A percentile compares a stretch with the other conserved stretches of the same genome.
These are phyloP conservation scores for Tragelaphus imberbis DNA, from an alignment of 2,113 vertebrate species.

Conservation along the genomic window DNA sequence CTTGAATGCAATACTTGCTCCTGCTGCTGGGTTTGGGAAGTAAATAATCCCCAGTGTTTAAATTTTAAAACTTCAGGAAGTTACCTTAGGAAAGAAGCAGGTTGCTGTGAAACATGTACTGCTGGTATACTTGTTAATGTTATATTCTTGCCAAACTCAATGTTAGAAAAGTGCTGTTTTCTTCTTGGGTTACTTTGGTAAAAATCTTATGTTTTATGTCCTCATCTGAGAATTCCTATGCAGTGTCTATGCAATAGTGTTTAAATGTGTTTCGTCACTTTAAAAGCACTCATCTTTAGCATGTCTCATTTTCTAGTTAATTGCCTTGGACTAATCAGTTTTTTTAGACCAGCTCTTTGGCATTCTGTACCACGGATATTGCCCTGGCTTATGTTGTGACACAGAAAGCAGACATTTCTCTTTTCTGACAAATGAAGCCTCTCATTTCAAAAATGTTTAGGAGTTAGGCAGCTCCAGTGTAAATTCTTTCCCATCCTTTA, in stretches of 20 bases:
- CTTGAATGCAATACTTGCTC: not conserved
- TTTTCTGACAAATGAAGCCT: constrained; percentile 45
- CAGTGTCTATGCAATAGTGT: not conserved
- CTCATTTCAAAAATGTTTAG: constrained; percentile 45
- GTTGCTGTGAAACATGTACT: not conserved
- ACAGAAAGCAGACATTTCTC: constrained; percentile 36
- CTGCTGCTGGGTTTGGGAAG: not conserved
- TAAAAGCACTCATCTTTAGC: constrained; percentile 25
- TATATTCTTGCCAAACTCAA: not conserved
- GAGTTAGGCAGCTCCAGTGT: constrained; percentile 34
- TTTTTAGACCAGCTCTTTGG: constrained; percentile 28
- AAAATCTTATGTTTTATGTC: not conserved
- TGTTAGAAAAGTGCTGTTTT: not conserved
- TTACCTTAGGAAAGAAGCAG: not conserved
- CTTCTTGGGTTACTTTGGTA: not conserved
- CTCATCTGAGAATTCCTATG: not conserved
- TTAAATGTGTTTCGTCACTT: constrained; percentile 16
- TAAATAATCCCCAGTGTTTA: not conserved
- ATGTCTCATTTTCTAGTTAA: constrained; percentile 53
- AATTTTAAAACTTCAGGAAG: not conserved
- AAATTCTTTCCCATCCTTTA: constrained; percentile 34
- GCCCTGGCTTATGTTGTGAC: constrained; percentile 31
- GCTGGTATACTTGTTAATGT: not conserved
- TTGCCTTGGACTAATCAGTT: constrained; percentile 42
- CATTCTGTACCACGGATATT: constrained; percentile 7